Base-by-base conservation (phyloP, 53 echinoderm and acorn worm genomes). In the Holothuria scabra region DNA sequence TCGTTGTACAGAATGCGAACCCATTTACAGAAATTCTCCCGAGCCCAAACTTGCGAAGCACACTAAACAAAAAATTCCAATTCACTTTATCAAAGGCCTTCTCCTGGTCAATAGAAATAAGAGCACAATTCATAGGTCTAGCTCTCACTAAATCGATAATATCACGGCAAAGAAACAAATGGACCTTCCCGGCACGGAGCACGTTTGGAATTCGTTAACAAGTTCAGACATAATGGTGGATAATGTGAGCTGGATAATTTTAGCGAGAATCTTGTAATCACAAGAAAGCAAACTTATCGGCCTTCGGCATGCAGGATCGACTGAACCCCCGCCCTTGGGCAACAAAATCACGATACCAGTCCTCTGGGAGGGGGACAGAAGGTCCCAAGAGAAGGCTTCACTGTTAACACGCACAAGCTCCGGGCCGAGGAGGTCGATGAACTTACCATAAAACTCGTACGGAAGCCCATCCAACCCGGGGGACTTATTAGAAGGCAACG, bases 251-350 rank as follows among this genome's bases (percentile, higher is more conserved):
- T 86, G 83, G 21, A 91, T 18, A 22, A 85, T 24, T 46, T 88
- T 88, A 8, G 91, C 31, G 25, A 88, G 46, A 16, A 92, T 93
- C 64, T 90, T 93, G 41, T 93, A 90, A 62, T 93, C 90, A 16
- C 74, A 76, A 3, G 56, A 80, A 23, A 92, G 52, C 28, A 92
- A 66, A 70, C 86, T 83, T 4, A 91, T 83, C 7, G 86, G 86
- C 19, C 93, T 80, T 30, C 93, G 63, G 46, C 84, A 87, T 0
- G 80, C 81, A 5, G 88, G 89, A 12, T 87, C 82, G 1, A 83
- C 33, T 10, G 59, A 24, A 38, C 87, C 87, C 11, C 93, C 87
- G n/a, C 46, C 59, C 60, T 92, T 92, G 26, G 92, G 89, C 5
- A 92, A 56, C 5, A 92, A 71, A 31, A 60, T 85, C 20, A 91